These are phyloP conservation scores for Leucoraja ocellata DNA, from an alignment of 2,797 vertebrate species.

Conservation along the genomic window DNA sequence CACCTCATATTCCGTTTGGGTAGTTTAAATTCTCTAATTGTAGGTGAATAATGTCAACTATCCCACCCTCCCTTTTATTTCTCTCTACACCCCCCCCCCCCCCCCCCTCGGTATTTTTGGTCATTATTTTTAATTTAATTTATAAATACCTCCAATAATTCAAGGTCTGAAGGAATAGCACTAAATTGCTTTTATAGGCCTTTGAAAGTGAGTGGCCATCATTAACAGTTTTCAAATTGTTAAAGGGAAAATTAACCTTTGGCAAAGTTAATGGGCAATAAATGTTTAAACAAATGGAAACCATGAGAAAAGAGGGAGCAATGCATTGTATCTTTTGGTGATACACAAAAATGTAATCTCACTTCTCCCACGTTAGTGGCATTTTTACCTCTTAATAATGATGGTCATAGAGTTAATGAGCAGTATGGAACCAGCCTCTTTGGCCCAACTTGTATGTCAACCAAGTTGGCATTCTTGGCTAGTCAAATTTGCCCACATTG, in stretches of 20 bases:
- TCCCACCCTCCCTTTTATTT: no score
- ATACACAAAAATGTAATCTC: not conserved
- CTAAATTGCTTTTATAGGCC: not conserved
- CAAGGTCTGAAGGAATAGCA: slow-evolving; percentile 3
- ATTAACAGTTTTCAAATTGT: not conserved
- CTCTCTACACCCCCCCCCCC: no score
- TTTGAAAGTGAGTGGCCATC: not conserved
- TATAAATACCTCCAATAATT: not conserved
- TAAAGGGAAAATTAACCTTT: not conserved
- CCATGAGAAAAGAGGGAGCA: not conserved
- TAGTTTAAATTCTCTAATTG: no score
- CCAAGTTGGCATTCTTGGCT: no score
- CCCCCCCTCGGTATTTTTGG: no score
- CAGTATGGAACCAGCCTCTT: no score
- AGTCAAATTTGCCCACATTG: no score
- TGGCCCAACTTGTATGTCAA: no score
- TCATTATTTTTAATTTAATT: no score
- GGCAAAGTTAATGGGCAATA: not conserved
- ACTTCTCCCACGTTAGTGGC: not conserved
- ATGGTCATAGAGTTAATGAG: no score
- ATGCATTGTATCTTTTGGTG: not conserved
- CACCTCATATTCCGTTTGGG: no score
- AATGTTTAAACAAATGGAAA: not conserved
- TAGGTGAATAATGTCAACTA: no score
- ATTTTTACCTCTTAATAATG: not conserved